A percentile compares a stretch with the other conserved stretches of the same genome.
Evolutionary conservation across 2,888 invertebrate genomes (phyloP).

Genomic region (Clistopyga incitator): DNA sequence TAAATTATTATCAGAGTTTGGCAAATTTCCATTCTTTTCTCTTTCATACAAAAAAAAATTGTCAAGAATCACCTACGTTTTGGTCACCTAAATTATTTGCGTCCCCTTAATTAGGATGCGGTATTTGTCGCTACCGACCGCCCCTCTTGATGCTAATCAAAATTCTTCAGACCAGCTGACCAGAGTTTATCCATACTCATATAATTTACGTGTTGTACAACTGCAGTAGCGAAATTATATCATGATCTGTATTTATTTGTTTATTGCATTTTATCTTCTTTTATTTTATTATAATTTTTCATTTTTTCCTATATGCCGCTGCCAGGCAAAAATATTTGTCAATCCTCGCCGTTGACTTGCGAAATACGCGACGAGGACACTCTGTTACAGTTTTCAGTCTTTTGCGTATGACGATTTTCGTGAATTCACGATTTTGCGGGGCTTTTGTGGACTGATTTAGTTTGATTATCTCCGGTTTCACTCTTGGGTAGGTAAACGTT

Average conservation of each 20-base stretch:
- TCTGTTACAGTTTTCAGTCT: conserved; percentile 37
- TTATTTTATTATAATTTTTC: too few species aligned
- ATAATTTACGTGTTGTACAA: conserved; percentile 5
- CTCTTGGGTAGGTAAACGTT: background rate
- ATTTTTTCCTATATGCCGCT: background rate
- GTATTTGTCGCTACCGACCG: conserved; percentile 15
- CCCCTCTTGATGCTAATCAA: conserved; percentile 28
- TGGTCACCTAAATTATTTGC: too few species aligned
- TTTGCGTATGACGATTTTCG: conserved; percentile 32
- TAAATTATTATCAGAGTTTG: too few species aligned
- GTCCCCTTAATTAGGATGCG: background rate
- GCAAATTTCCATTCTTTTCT: too few species aligned
- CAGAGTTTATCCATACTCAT: conserved; percentile 22
- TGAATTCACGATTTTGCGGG: conserved; percentile 19
- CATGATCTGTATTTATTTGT: conserved; percentile 6
- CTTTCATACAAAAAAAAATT: too few species aligned
- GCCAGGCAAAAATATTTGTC: background rate
- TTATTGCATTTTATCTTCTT: background rate
- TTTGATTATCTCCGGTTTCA: background rate
- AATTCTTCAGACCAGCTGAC: conserved; percentile 38
- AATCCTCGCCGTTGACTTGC: conserved; percentile 1
- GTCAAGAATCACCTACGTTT: too few species aligned
- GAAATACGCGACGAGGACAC: background rate
- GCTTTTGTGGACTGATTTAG: conserved; percentile 1
- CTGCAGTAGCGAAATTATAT: conserved; percentile 34